Base-by-base conservation (phyloP, 2,797 vertebrate genomes). In the Oryzias sinensis region DNA sequence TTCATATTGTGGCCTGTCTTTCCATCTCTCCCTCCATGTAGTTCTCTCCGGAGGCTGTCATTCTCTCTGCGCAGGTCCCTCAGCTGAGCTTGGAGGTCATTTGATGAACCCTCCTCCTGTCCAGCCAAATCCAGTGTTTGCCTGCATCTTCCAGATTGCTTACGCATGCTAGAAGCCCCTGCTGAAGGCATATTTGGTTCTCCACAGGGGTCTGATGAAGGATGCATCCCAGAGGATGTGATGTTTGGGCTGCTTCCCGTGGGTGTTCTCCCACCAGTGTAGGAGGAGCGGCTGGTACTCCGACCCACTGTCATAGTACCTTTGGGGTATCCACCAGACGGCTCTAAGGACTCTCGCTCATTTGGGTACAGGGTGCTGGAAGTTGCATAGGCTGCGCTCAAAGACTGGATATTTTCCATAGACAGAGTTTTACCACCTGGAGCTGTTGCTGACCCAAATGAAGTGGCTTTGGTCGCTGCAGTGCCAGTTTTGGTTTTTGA, bases 331-430 rank as follows among this genome's bases (percentile, higher is more conserved):
- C 92, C 89, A 41, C 93, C 93, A n/a, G 94, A 94, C 57, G 93
- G 90, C 41, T 84, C 83, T 55, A 96, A 87, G 14, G 92, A 89
- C 47, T 96, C 95, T 3, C 92, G 93, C 76, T 97, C 95, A 70
- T 89, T 94, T 80, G 96, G 88, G 76, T 98, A 98, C 91, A 95
- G 95, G 66, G 95, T 93, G 76, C 95, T 94, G 62, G 96, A 95
- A 0, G 96, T 95, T 74, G 96, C 95, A 86, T 98, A 98, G 83
- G 95, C 97, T 60, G 97, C 97, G 49, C 96, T 98, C 72, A 98
- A 88, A 59, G 97, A 98, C 89, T 98, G 96, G 83, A 98, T 97
- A 69, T 98, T 98, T 88, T 98, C 97, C 96, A 98, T 97, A 0
- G 97, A 98, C 29, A 98, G 65, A 0, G 96, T 97, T 90, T 97